A percentile compares a stretch with the other conserved stretches of the same genome.
phyloP scores from a whole-genome alignment of 2,797 vertebrate genomes.

The Scleropages formosus region DNA sequence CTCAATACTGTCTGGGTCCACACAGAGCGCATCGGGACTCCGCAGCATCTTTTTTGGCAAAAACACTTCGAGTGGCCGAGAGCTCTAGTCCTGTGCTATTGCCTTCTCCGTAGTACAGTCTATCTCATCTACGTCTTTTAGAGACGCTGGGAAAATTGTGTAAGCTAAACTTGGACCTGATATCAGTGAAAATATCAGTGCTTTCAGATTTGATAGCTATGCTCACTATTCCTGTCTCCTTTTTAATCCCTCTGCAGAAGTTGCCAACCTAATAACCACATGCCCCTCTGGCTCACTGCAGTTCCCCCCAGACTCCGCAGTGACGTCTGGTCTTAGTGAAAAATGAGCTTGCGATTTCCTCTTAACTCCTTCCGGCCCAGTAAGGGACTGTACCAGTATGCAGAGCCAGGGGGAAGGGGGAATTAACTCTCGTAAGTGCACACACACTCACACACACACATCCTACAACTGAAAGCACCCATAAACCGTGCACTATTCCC shows the following conservation, averaged over 20 bases:
- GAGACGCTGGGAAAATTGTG: neutral
- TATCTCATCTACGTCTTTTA: neutral
- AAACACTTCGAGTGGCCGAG: neutral
- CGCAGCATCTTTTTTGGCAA: slow-evolving; percentile 1
- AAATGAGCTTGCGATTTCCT: neutral
- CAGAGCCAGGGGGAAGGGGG: neutral
- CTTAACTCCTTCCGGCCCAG: slow-evolving; percentile 21
- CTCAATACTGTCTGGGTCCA: slow-evolving; percentile 25
- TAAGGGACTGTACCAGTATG: neutral
- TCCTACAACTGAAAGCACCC: neutral
- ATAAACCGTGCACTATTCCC: neutral
- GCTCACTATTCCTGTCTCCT: neutral
- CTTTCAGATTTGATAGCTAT: neutral
- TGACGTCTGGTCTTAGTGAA: neutral
- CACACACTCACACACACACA: neutral
- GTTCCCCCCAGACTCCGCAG: neutral
- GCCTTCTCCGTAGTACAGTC: neutral
- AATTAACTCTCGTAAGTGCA: slow-evolving; percentile 38
- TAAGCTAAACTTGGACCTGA: neutral
- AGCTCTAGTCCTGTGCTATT: neutral
- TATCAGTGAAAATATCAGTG: neutral
- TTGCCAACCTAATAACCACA: slow-evolving; percentile 1
- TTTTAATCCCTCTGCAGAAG: slow-evolving; percentile 9
- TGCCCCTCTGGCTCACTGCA: neutral
- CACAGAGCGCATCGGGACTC: slow-evolving; percentile 7